These are phyloP conservation scores for Pangasius mekongensis DNA, from an alignment of 2,797 vertebrate genomes.

Conservation along the genomic window DNA sequence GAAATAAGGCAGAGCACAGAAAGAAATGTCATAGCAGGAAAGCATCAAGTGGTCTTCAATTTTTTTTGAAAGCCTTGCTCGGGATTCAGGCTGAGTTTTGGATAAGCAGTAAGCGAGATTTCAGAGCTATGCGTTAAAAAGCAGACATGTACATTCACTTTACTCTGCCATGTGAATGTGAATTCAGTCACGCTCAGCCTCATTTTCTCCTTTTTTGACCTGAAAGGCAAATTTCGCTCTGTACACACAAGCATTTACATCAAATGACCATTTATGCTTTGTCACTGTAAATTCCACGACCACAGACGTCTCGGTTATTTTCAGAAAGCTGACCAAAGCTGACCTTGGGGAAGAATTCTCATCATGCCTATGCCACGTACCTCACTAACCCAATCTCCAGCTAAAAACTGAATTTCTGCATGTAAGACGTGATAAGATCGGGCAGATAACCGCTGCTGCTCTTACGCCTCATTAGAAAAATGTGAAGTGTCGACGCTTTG, in stretches of 20 bases:
- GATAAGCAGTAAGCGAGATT: not conserved
- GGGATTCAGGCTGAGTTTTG: not conserved
- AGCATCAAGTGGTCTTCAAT: not conserved
- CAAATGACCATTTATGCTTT: not conserved
- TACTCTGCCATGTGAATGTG: too few relatives aligned
- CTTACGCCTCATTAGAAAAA: constrained; percentile 34
- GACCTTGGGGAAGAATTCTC: constrained; percentile 30
- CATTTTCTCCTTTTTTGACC: not conserved
- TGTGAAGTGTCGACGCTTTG: constrained; percentile 24
- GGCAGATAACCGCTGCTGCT: not conserved
- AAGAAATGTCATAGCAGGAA: not conserved
- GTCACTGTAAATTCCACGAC: not conserved
- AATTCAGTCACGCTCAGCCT: not conserved
- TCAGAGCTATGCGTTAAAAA: not conserved
- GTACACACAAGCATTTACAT: not conserved
- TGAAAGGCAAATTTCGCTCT: not conserved
- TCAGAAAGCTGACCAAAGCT: constrained; percentile 15
- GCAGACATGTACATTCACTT: not conserved
- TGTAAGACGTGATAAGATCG: constrained; percentile 15
- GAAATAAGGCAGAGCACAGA: constrained; percentile 19
- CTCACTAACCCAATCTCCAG: not conserved
- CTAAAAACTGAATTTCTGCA: not conserved
- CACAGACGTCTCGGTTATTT: constrained; percentile 27
- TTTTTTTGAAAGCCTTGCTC: not conserved
- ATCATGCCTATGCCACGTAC: constrained; percentile 8